Percentiles rank a stretch among this genome's conserved stretches.
phyloP scores from a whole-genome alignment of 2,888 invertebrate genomes.

The Augiades crinisus region DNA sequence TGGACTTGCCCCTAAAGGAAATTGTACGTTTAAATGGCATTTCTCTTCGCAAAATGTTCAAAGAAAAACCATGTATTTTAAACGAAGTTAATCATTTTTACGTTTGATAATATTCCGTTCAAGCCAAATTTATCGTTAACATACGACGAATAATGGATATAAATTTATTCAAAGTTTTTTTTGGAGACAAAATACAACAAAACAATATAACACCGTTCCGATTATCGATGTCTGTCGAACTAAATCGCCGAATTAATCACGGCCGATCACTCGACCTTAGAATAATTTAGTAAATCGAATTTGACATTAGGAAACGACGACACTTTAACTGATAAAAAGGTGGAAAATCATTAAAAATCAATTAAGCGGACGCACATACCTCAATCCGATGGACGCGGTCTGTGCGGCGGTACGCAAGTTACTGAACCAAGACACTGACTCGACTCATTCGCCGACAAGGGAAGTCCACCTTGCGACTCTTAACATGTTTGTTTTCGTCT shows the following conservation, averaged over 20 bases:
- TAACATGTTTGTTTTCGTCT: conserved; percentile 43
- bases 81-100: background rate
- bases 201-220: conserved; percentile 24
- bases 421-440: conserved; percentile 46
- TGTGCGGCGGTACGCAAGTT: conserved; percentile 48
- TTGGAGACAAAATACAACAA: background rate
- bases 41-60: background rate
- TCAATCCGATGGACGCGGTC: conserved; percentile 45
- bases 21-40: conserved; percentile 45
- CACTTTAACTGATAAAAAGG: conserved; percentile 29
- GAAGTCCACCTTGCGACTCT: conserved; percentile 47
- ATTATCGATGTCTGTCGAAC: conserved; percentile 27
- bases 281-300: conserved; percentile 29
- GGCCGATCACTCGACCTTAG: conserved; percentile 19
- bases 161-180: no score
- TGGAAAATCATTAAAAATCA: conserved; percentile 47
- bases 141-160: no score
- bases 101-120: background rate
- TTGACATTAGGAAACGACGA: conserved; percentile 25
- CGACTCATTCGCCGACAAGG: conserved; percentile 39
- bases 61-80: background rate
- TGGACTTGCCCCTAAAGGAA: conserved; percentile 36
- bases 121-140: no score
- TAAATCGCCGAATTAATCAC: conserved; percentile 10
- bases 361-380: conserved; percentile 55